Conservation (phyloP, 1,140 invertebrate species). For the Pseudomyrmex gracilis region DNA sequence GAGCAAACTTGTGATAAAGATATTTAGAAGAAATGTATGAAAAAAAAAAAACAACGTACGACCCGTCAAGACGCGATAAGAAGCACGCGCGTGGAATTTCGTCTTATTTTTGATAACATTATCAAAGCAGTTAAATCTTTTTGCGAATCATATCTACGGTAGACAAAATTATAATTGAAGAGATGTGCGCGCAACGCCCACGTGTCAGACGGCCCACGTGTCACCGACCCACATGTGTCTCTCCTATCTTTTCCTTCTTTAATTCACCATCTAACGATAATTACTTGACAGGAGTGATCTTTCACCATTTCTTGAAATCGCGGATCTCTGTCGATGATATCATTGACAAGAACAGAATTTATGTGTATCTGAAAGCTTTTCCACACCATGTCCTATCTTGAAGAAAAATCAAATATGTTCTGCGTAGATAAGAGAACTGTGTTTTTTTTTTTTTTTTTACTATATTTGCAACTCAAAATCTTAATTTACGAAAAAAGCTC, state of each 20-base stretch:
- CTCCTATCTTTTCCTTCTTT: conserved; percentile 43
- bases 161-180: too few species aligned
- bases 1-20: conserved; percentile 24
- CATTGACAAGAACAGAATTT: neutral
- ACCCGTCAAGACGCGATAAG: neutral
- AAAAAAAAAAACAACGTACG: neutral
- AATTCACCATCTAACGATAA: conserved; percentile 60
- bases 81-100: conserved; percentile 1
- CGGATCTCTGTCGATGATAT: conserved; percentile 60
- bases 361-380: neutral
- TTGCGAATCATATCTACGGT: conserved; percentile 39
- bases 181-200: too few species aligned
- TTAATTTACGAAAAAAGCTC: neutral
- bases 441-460: neutral
- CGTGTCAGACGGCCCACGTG: conserved; percentile 48
- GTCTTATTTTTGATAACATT: conserved; percentile 10
- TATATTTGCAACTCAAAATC: neutral
- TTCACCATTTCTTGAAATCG: conserved; percentile 45
- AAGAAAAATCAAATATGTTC: too few species aligned
- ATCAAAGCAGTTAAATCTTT: conserved; percentile 25
- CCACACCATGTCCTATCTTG: too few species aligned
- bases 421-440: too few species aligned
- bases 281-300: conserved; percentile 60
- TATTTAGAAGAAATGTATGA: conserved; percentile 29
- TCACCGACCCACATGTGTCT: conserved; percentile 64